Evolutionary conservation across 1,140 invertebrate species (phyloP), one percentile per base, ranked within the genome.

Genomic region (Theocolax elegans): DNA sequence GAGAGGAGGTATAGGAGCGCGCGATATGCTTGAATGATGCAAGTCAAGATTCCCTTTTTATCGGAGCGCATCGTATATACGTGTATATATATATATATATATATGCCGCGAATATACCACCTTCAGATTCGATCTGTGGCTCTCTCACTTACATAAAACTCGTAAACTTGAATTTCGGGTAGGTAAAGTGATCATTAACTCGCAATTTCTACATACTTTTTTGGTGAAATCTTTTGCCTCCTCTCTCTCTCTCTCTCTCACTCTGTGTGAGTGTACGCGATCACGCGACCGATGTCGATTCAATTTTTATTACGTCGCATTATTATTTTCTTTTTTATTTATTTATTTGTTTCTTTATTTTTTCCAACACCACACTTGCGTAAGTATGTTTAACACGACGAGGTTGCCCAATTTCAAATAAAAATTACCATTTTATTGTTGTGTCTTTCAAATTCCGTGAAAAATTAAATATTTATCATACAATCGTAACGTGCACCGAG

Each of bases 291-390:
- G 8, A 13, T 56, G 51, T 56, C 65, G 42, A 67, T 67, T 38
- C 49, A n/a, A 66, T 66, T 66, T 67, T 59, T 67, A 40, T 67
- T 67, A 49, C 65, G 53, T 48, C 40, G 65, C 40, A 49, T 49
- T 46, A n/a, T 35, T 35, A 56, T 66, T n/a, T n/a, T n/a, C n/a
- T n/a, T n/a, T n/a, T n/a, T n/a, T n/a, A n/a, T n/a, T 46, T 35
- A 6, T 10, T 35, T 35, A 35, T 35, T 35, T 35, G 4, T 35
- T 35, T 35, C 31, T 35, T 35, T 10, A 35, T 35, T 27, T 56
- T n/a, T 56, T 31, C 17, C n/a, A 19, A 0, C 29, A 19, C 31
- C 29, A 25, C 29, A 35, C 42, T 68, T 68, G 66, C 66, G 46
- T 46, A 68, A 60, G 49, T 51, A 6, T 15, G 40, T 44, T 27